A percentile compares a stretch with the other conserved stretches of the same genome.
Conservation (phyloP, 2,888 invertebrate species). For the Hydropsyche betteni region DNA sequence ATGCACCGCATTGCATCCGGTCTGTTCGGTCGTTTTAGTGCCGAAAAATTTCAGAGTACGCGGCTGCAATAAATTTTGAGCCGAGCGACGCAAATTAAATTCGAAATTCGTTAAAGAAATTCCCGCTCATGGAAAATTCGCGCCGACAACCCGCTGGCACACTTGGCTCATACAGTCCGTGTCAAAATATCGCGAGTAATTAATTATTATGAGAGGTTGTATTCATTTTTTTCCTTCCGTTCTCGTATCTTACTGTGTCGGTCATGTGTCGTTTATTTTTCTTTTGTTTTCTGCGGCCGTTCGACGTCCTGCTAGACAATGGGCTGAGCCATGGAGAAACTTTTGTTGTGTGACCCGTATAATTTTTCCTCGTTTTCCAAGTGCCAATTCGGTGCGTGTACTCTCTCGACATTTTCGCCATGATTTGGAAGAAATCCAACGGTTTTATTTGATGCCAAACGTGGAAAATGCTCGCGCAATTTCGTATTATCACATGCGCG, state of each 20-base stretch:
- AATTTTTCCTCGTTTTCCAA: slow-evolving; percentile 37
- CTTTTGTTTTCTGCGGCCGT: not conserved
- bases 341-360: slow-evolving; percentile 7
- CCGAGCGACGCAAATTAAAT: slow-evolving; percentile 45
- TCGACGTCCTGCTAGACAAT: too few species aligned
- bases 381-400: slow-evolving; percentile 37
- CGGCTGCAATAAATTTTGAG: slow-evolving; percentile 42
- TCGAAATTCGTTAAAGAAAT: slow-evolving; percentile 14
- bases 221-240: not conserved
- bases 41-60: slow-evolving; percentile 45
- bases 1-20: not conserved
- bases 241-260: not conserved
- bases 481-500: slow-evolving; percentile 31
- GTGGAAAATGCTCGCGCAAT: slow-evolving; percentile 31
- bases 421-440: slow-evolving; percentile 43
- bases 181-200: too few species aligned
- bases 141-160: too few species aligned
- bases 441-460: slow-evolving; percentile 40
- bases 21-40: slow-evolving; percentile 26
- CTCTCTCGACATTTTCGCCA: slow-evolving; percentile 20
- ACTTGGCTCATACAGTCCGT: too few species aligned
- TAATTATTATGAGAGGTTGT: not conserved
- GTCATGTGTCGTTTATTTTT: not conserved
- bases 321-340: not conserved
- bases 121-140: too few species aligned